These are phyloP conservation scores for Xylocampa areola DNA, from an alignment of 2,888 invertebrate species.

Conservation along the genomic window DNA sequence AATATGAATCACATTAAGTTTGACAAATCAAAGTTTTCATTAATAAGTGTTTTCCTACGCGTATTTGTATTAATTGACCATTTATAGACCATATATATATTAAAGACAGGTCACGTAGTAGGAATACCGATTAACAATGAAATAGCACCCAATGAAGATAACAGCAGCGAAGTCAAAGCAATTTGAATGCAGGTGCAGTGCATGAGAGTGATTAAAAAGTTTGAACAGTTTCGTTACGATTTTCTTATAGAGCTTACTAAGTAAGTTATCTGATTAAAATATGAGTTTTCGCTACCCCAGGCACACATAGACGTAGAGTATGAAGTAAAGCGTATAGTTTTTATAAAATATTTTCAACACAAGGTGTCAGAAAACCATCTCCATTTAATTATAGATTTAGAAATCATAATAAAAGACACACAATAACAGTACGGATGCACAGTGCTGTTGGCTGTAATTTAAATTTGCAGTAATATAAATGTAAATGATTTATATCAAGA, in stretches of 20 bases:
- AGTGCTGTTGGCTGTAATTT: no score
- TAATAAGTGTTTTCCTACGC: slow-evolving; percentile 16
- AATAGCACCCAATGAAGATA: slow-evolving; percentile 48
- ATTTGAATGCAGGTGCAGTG: slow-evolving; percentile 47
- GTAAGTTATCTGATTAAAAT: background rate
- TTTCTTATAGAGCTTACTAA: slow-evolving; percentile 5
- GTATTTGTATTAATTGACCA: slow-evolving; percentile 33
- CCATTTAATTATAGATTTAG: slow-evolving; percentile 7
- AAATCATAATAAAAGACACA: background rate
- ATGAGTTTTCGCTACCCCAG: no score
- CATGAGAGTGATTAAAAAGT: slow-evolving; percentile 26
- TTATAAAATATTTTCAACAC: background rate
- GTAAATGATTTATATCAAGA: slow-evolving; percentile 25
- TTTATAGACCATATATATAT: no score
- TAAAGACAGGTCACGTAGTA: slow-evolving; percentile 29
- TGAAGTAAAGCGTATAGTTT: no score
- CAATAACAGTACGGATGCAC: no score
- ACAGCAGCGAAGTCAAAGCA: slow-evolving; percentile 8
- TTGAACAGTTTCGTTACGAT: slow-evolving; percentile 14
- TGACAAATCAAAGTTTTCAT: slow-evolving; percentile 18
- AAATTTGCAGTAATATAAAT: slow-evolving; percentile 11
- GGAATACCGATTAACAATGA: slow-evolving; percentile 42
- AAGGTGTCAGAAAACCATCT: slow-evolving; percentile 1
- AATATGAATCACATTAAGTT: no score
- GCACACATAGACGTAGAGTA: no score